Evolutionary conservation across 2,797 vertebrate genomes (phyloP).

Genomic region (Pogonophryne albipinna): DNA sequence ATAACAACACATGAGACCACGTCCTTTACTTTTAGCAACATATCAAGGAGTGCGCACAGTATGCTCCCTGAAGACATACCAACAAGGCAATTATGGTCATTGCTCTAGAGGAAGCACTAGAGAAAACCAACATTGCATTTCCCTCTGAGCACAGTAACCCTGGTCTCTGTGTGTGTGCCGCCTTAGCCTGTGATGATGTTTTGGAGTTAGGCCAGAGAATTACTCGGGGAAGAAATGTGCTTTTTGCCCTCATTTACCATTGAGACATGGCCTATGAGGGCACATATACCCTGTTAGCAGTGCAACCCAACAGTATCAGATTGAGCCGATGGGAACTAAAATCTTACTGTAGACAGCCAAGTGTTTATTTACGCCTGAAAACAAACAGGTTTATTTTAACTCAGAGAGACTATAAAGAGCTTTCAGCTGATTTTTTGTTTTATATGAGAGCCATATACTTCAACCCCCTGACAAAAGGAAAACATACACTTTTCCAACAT

Average conservation of each 20-base stretch:
- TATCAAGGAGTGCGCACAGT: conserved; percentile 50
- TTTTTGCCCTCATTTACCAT: conserved; percentile 70
- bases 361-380: conserved; percentile 57
- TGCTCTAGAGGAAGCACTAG: conserved; percentile 71
- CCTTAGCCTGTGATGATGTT: conserved; percentile 68
- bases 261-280: conserved; percentile 63
- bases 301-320: conserved; percentile 57
- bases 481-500: background rate
- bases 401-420: conserved; percentile 36
- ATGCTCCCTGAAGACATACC: conserved; percentile 65
- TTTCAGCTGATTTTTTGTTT: conserved; percentile 45
- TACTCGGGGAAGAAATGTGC: conserved; percentile 64
- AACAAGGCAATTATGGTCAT: conserved; percentile 71
- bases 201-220: conserved; percentile 73
- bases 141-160: conserved; percentile 57
- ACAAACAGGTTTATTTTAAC: conserved; percentile 49
- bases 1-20: conserved; percentile 33
- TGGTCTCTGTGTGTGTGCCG: conserved; percentile 58
- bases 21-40: conserved; percentile 47
- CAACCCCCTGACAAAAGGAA: background rate
- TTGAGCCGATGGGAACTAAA: conserved; percentile 46
- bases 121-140: conserved; percentile 76
- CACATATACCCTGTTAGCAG: conserved; percentile 67
- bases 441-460: conserved; percentile 9
- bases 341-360: conserved; percentile 18